These are phyloP conservation scores for Sakesphorus luctuosus DNA, from an alignment of 2,113 vertebrate species.

Conservation along the genomic window DNA sequence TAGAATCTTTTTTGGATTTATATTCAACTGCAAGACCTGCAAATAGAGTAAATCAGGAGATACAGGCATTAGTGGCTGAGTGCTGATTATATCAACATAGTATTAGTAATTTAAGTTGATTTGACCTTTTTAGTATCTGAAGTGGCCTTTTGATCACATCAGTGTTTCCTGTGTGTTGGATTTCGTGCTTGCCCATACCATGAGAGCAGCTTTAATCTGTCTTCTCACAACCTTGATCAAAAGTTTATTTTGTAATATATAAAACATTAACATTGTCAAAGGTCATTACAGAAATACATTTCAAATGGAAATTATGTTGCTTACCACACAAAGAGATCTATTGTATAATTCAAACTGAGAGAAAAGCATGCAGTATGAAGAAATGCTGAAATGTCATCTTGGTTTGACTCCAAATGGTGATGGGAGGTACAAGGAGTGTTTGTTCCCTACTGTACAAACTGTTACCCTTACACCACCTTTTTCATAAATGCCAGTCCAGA, in stretches of 20 bases:
- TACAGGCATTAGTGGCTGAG: background rate
- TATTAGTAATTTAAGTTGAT: background rate
- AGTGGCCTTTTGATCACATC: background rate
- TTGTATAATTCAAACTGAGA: background rate
- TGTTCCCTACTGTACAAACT: background rate
- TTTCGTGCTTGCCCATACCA: background rate
- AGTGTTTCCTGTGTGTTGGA: background rate
- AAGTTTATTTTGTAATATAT: constrained; percentile 14
- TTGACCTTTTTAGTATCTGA: background rate
- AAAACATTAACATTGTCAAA: constrained; percentile 15
- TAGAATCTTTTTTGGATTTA: background rate
- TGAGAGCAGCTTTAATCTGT: background rate
- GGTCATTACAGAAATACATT: constrained; percentile 3
- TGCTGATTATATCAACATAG: background rate
- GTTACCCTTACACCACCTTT: background rate
- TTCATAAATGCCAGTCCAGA: background rate
- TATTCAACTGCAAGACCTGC: background rate
- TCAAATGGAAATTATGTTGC: constrained; percentile 15
- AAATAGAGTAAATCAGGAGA: background rate
- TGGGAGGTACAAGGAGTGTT: background rate
- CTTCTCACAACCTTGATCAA: background rate
- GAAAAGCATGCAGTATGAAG: background rate
- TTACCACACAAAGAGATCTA: constrained; percentile 13
- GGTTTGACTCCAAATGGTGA: background rate
- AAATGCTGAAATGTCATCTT: constrained; percentile 11